phyloP scores from a whole-genome alignment of 1,140 invertebrate genomes.

The Aethina tumida region DNA sequence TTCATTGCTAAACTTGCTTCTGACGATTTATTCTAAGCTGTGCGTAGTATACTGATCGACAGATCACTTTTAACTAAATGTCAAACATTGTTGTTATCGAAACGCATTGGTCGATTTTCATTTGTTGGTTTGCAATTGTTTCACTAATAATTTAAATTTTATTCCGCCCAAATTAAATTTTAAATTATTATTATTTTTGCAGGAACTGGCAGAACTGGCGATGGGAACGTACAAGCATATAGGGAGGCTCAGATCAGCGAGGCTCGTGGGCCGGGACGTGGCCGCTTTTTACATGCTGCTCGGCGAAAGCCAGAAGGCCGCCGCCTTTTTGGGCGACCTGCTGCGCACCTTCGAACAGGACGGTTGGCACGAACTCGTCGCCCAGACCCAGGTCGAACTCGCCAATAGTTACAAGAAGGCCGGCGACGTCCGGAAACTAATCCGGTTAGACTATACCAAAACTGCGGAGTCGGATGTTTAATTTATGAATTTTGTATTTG shows the following conservation, averaged over 20 bases:
- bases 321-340: constrained; percentile 78
- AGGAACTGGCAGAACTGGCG: constrained; percentile 86
- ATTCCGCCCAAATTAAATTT: constrained; percentile 1
- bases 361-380: constrained; percentile 72
- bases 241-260: constrained; percentile 70
- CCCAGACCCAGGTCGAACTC: constrained; percentile 73
- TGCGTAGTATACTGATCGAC: too few relatives aligned
- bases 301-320: constrained; percentile 78
- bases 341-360: constrained; percentile 79
- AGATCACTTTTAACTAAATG: too few relatives aligned
- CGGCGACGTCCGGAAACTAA: constrained; percentile 61
- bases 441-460: constrained; percentile 22
- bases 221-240: constrained; percentile 97
- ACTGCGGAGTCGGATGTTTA: too few relatives aligned
- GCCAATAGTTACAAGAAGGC: constrained; percentile 75
- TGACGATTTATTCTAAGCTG: too few relatives aligned
- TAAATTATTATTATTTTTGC: constrained; percentile 9
- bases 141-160: neutral
- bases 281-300: constrained; percentile 83
- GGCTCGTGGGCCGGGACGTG: constrained; percentile 78
- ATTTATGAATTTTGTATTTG: too few relatives aligned
- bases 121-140: too few relatives aligned
- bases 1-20: too few relatives aligned
- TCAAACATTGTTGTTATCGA: too few relatives aligned
- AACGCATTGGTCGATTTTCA: too few relatives aligned